Evolutionary conservation across 1,140 invertebrate genomes (phyloP).

Genomic region (Drosophila baimaii): DNA sequence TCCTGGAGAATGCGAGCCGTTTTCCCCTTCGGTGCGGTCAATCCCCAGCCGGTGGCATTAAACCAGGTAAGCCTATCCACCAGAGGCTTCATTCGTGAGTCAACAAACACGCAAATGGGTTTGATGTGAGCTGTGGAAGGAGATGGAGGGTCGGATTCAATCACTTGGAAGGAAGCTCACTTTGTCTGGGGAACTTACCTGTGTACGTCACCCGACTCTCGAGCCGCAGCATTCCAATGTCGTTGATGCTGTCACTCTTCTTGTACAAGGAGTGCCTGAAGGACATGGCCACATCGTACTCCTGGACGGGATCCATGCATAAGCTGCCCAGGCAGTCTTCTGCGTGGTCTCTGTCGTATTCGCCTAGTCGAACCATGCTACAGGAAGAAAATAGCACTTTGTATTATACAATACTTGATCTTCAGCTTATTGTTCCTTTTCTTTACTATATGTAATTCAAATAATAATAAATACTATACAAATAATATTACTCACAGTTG

Average conservation of each 20-base stretch:
- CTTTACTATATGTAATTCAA: too few relatives aligned
- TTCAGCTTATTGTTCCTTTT: too few relatives aligned
- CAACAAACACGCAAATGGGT: constrained; percentile 19
- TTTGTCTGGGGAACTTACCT: background rate
- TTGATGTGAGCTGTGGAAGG: constrained; percentile 6
- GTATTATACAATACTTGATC: too few relatives aligned
- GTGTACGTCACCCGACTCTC: constrained; percentile 2
- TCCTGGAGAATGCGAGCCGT: background rate
- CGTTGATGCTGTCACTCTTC: background rate
- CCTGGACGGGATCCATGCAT: background rate
- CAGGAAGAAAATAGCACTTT: background rate
- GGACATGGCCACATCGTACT: background rate
- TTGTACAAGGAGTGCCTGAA: background rate
- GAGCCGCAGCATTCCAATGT: constrained; percentile 19
- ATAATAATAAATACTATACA: too few relatives aligned
- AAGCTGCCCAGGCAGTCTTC: background rate
- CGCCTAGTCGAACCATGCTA: constrained; percentile 8
- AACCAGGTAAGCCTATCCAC: background rate
- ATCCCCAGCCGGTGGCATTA: constrained; percentile 10
- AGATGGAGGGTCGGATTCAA: background rate
- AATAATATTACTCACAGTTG: too few relatives aligned
- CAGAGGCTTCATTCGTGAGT: background rate
- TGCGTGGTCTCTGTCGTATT: constrained; percentile 2
- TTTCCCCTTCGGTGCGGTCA: fast-evolving
- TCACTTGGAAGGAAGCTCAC: background rate